These are phyloP conservation scores for Embidobia sp. DNA, from an alignment of 2,888 invertebrate species.

Conservation along the genomic window DNA sequence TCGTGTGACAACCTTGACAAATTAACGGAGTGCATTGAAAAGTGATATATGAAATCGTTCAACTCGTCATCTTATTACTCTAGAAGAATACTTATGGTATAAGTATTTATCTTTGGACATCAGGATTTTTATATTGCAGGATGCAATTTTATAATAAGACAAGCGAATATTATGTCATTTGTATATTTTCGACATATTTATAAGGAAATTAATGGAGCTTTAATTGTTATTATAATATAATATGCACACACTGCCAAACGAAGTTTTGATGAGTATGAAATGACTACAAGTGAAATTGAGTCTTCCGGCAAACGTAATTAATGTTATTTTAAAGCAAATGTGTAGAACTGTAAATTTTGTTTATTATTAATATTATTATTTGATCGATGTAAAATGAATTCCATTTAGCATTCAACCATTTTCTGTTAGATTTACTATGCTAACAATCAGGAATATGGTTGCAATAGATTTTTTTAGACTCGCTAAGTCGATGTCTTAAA, in stretches of 20 bases:
- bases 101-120: slow-evolving; percentile 34
- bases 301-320: too few species aligned
- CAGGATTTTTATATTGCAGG: slow-evolving; percentile 11
- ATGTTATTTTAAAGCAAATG: too few species aligned
- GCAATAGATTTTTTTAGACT: background rate
- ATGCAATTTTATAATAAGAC: slow-evolving; percentile 16
- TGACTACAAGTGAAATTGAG: too few species aligned
- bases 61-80: too few species aligned
- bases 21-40: slow-evolving; percentile 72
- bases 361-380: too few species aligned
- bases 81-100: slow-evolving; percentile 19
- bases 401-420: background rate
- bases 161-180: background rate
- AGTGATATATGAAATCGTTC: slow-evolving; percentile 61
- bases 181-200: background rate
- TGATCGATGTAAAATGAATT: too few species aligned
- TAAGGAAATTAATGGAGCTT: background rate
- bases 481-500: too few species aligned
- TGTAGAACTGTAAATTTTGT: too few species aligned
- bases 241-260: too few species aligned
- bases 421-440: slow-evolving; percentile 5
- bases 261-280: too few species aligned
- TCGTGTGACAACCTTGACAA: slow-evolving; percentile 76
- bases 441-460: slow-evolving; percentile 17
- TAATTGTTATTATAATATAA: background rate